Percentiles rank a stretch among this genome's conserved stretches.
phyloP scores from a whole-genome alignment of 2,113 vertebrate species.

The Sturnira hondurensis region DNA sequence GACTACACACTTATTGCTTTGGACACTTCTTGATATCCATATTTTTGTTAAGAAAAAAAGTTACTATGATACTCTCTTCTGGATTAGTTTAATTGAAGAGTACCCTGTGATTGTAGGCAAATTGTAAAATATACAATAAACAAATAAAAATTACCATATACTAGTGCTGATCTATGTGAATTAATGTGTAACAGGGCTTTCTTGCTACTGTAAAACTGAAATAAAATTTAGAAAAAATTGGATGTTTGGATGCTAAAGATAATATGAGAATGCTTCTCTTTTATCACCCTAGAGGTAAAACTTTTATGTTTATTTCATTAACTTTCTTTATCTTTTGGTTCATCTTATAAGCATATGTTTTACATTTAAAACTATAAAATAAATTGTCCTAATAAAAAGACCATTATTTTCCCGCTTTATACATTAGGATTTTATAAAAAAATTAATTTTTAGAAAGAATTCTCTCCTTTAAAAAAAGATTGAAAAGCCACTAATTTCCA shows the following conservation, averaged over 20 bases:
- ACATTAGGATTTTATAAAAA: neutral
- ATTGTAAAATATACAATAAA: neutral
- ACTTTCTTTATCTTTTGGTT: neutral
- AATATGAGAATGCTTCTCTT: neutral
- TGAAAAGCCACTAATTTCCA: neutral
- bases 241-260: neutral
- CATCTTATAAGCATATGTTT: neutral
- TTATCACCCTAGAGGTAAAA: neutral
- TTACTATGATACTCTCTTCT: neutral
- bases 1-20: neutral
- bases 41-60: neutral
- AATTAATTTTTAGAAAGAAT: neutral
- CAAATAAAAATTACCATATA: neutral
- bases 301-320: neutral
- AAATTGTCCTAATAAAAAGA: neutral
- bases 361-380: neutral
- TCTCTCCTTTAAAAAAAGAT: neutral
- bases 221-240: constrained; percentile 25
- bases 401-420: neutral
- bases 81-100: neutral
- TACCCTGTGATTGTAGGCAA: neutral
- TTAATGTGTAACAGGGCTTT: neutral
- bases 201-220: neutral
- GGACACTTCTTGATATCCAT: neutral
- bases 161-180: neutral